These are phyloP conservation scores for Anas platyrhynchos DNA, from an alignment of 2,113 vertebrate genomes.

Conservation along the genomic window DNA sequence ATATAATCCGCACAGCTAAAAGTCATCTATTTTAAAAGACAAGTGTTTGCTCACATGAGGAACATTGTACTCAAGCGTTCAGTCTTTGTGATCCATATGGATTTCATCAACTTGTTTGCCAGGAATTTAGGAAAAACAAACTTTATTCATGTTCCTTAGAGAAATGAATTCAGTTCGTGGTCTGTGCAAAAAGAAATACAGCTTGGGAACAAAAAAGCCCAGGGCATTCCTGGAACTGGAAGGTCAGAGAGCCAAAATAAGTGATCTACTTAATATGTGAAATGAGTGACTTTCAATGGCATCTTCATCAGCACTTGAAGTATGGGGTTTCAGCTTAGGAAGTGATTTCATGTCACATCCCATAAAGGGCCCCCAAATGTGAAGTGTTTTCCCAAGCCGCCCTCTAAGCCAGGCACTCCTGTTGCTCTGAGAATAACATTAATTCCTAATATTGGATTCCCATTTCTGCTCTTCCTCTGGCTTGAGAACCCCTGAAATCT, in stretches of 20 bases:
- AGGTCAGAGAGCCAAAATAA: constrained; percentile 40
- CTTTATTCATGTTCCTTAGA: constrained; percentile 54
- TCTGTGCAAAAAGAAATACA: constrained; percentile 39
- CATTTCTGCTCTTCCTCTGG: background rate
- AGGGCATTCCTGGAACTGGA: constrained; percentile 25
- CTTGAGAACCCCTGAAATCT: background rate
- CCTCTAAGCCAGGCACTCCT: background rate
- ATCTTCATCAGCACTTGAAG: constrained; percentile 14
- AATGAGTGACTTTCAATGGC: background rate
- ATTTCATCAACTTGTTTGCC: constrained; percentile 69
- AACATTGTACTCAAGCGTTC: constrained; percentile 12
- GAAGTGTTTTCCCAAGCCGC: background rate
- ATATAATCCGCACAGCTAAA: constrained; percentile 38
- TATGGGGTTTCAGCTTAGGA: background rate
- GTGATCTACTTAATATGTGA: constrained; percentile 27
- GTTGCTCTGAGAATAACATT: background rate
- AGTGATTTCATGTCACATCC: background rate
- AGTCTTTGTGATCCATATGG: constrained; percentile 63
- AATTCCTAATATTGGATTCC: background rate
- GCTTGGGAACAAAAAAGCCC: background rate
- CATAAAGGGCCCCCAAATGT: background rate
- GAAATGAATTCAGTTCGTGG: constrained; percentile 23
- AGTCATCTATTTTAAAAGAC: constrained; percentile 55
- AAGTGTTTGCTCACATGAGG: constrained; percentile 57
- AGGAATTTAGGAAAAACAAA: constrained; percentile 67